Percentiles rank a stretch among this genome's conserved stretches.
phyloP scores from a whole-genome alignment of 2,797 vertebrate species.

The Netta rufina region DNA sequence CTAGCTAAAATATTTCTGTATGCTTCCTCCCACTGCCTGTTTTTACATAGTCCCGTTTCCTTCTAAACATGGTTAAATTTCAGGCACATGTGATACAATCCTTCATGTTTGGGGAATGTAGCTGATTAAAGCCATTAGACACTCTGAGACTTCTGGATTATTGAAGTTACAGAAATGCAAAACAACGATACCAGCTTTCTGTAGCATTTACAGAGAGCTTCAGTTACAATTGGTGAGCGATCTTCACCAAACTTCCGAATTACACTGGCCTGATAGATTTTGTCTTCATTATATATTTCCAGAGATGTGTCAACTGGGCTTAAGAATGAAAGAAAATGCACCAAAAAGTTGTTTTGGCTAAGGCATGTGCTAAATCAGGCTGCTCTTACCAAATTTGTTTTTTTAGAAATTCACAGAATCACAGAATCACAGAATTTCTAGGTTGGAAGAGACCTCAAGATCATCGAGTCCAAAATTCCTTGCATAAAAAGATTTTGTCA shows the following conservation, averaged over 20 bases:
- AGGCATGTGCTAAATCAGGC: neutral
- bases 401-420: neutral
- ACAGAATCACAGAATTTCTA: too few relatives aligned
- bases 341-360: neutral
- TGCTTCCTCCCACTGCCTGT: neutral
- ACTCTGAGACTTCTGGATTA: neutral
- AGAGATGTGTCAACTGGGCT: neutral
- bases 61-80: neutral
- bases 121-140: neutral
- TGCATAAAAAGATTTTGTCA: neutral
- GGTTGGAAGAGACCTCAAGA: too few relatives aligned
- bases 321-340: conserved; percentile 2
- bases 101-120: neutral
- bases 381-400: neutral
- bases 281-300: neutral
- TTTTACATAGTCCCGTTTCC: neutral
- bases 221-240: neutral
- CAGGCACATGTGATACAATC: neutral
- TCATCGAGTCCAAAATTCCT: too few relatives aligned
- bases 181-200: neutral
- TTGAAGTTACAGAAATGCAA: neutral
- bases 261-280: neutral
- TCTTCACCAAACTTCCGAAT: neutral
- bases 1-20: neutral
- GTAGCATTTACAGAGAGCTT: neutral